Percentiles rank a stretch among this genome's conserved stretches.
Conservation (phyloP, 2,888 invertebrate species). For the Tipula vernalis region DNA sequence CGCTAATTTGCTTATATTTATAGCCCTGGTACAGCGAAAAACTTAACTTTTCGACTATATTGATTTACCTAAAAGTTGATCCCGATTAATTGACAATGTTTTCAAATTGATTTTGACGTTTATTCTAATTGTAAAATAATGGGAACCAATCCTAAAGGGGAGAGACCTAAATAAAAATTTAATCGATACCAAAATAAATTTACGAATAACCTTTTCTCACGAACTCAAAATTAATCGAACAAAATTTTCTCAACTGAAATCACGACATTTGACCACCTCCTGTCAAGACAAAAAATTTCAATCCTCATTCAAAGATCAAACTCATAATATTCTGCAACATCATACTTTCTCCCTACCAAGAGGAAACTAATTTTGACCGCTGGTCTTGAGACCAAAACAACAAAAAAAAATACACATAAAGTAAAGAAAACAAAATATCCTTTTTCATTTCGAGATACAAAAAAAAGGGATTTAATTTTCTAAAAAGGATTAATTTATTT, state of each 20-base stretch:
- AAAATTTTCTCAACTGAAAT: background rate
- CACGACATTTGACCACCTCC: background rate
- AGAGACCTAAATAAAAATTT: background rate
- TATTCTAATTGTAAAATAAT: no score
- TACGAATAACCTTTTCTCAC: background rate
- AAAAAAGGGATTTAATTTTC: background rate
- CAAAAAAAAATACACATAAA: background rate
- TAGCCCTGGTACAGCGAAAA: no score
- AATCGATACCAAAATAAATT: background rate
- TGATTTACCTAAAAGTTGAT: no score
- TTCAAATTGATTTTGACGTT: no score
- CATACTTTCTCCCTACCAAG: background rate
- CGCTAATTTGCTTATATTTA: no score
- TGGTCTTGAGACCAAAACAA: background rate
- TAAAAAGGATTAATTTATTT: background rate
- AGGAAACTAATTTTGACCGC: background rate
- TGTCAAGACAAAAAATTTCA: background rate
- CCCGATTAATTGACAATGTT: no score
- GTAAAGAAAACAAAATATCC: background rate
- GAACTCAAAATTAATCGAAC: background rate
- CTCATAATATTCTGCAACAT: conserved; percentile 4
- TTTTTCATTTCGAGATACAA: background rate
- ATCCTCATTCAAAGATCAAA: background rate
- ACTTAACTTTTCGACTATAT: no score
- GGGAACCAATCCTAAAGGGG: no score